phyloP scores from a whole-genome alignment of 1,140 invertebrate genomes.

The Phenacoccus solenopsis region DNA sequence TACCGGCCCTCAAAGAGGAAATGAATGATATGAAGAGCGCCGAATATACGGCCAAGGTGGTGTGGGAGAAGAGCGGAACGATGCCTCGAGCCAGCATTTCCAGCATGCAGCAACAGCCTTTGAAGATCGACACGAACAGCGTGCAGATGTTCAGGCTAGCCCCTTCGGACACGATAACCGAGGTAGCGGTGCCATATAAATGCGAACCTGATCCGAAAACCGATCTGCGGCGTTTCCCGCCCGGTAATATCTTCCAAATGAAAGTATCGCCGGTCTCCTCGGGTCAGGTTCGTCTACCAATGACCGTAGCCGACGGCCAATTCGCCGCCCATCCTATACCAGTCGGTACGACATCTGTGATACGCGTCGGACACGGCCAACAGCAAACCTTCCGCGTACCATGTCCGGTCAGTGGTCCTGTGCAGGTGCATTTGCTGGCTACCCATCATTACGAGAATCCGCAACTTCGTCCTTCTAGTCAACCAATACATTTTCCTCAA shows the following conservation, averaged over 20 bases:
- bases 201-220: conserved; percentile 7
- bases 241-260: conserved; percentile 24
- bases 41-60: conserved; percentile 18
- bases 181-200: conserved; percentile 15
- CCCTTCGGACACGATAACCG: not conserved
- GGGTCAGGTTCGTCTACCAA: not conserved
- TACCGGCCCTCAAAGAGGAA: conserved; percentile 21
- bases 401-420: conserved; percentile 30
- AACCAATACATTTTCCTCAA: conserved; percentile 22
- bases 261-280: conserved; percentile 20
- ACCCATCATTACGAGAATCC: conserved; percentile 32
- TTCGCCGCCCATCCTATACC: conserved; percentile 20
- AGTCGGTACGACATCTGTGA: conserved; percentile 25
- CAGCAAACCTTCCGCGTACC: conserved; percentile 31
- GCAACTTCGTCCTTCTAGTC: conserved; percentile 22
- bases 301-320: conserved; percentile 21
- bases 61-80: not conserved
- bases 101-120: not conserved
- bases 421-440: conserved; percentile 31
- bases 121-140: conserved; percentile 2
- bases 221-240: conserved; percentile 26
- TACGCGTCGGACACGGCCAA: conserved; percentile 27
- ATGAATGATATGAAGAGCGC: conserved; percentile 2
- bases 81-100: not conserved
- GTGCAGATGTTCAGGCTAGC: conserved; percentile 8